Evolutionary conservation across 2,888 invertebrate species (phyloP).

Genomic region (Tuta absoluta): DNA sequence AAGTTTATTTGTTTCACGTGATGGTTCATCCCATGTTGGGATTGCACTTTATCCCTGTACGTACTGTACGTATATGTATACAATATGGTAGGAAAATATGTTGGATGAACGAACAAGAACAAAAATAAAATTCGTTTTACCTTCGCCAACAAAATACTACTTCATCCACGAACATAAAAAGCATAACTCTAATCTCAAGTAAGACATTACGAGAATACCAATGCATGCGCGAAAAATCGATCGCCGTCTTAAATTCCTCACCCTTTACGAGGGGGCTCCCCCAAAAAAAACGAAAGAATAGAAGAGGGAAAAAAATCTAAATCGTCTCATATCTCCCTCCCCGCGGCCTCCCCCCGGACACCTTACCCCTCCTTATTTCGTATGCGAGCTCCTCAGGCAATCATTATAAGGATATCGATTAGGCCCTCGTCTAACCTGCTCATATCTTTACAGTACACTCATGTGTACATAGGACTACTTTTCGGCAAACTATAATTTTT

Average conservation of each 20-base stretch:
- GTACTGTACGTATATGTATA: no score
- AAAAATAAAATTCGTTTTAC: neutral
- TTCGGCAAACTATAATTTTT: slow-evolving; percentile 42
- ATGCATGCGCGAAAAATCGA: slow-evolving; percentile 81
- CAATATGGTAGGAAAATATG: no score
- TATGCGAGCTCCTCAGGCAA: slow-evolving; percentile 82
- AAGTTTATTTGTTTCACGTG: no score
- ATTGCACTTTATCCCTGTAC: no score
- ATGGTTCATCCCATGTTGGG: no score
- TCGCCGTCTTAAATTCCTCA: slow-evolving; percentile 82
- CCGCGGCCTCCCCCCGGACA: slow-evolving; percentile 65
- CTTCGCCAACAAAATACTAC: slow-evolving; percentile 2
- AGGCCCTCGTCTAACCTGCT: slow-evolving; percentile 77
- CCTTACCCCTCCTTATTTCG: slow-evolving; percentile 81
- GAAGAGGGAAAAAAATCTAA: slow-evolving; percentile 82
- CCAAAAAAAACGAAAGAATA: slow-evolving; percentile 80
- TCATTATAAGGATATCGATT: slow-evolving; percentile 83
- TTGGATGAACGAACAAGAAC: neutral
- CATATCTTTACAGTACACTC: slow-evolving; percentile 74
- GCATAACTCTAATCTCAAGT: slow-evolving; percentile 79
- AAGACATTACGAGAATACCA: slow-evolving; percentile 81
- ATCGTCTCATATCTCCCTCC: slow-evolving; percentile 80
- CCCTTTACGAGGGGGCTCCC: slow-evolving; percentile 80
- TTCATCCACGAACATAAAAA: slow-evolving; percentile 37
- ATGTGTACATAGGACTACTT: slow-evolving; percentile 65